These are phyloP conservation scores for Diplolepis rosae DNA, from an alignment of 2,888 invertebrate species.

Conservation along the genomic window DNA sequence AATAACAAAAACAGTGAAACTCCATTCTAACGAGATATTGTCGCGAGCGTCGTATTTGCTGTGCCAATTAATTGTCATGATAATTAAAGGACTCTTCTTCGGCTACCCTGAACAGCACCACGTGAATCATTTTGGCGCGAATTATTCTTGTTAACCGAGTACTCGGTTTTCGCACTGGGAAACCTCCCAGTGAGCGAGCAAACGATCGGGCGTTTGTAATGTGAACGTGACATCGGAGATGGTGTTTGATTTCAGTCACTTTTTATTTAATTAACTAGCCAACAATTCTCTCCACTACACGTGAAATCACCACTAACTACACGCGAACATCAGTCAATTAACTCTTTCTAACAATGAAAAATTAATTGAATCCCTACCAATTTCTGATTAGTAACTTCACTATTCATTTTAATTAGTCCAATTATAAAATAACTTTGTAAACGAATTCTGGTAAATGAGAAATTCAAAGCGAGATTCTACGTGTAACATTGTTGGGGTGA, in stretches of 20 bases:
- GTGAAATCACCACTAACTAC: background rate
- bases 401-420: background rate
- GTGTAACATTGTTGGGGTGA: constrained; percentile 13
- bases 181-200: background rate
- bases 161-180: constrained; percentile 18
- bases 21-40: constrained; percentile 30
- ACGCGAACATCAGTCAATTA: background rate
- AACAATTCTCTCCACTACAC: background rate
- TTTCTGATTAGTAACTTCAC: background rate
- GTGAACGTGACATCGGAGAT: constrained; percentile 24
- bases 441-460: constrained; percentile 19
- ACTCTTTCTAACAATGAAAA: background rate
- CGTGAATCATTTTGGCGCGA: constrained; percentile 30
- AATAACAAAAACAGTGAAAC: constrained; percentile 7
- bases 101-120: background rate
- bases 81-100: constrained; percentile 28
- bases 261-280: constrained; percentile 14
- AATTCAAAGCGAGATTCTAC: background rate
- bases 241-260: constrained; percentile 24
- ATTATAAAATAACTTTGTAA: background rate
- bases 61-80: constrained; percentile 27
- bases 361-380: too few relatives aligned
- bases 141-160: constrained; percentile 30
- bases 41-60: constrained; percentile 21
- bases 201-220: constrained; percentile 4